These are phyloP conservation scores for Lepidothrix coronata DNA, from an alignment of 2,113 vertebrate genomes.

Conservation along the genomic window DNA sequence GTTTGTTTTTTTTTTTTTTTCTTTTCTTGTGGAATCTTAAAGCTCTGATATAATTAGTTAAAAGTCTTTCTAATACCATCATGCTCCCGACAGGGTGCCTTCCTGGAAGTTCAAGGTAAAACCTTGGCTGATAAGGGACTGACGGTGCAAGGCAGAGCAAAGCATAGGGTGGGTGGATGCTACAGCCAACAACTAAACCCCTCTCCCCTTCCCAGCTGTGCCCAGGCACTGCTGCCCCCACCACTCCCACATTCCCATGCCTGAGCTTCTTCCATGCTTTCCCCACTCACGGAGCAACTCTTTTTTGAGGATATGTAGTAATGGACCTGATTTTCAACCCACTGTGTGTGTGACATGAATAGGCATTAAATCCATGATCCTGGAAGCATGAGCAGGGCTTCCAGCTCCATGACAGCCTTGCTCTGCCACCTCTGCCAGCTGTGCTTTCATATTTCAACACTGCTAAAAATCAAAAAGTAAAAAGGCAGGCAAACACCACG, in stretches of 20 bases:
- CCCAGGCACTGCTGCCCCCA: background rate
- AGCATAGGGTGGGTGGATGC: background rate
- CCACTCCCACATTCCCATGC: background rate
- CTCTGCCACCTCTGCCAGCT: background rate
- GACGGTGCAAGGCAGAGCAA: background rate
- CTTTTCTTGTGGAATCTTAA: background rate
- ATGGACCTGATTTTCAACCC: background rate
- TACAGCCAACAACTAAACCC: background rate
- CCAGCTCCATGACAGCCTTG: background rate
- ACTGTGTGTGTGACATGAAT: background rate
- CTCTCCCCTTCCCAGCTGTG: background rate
- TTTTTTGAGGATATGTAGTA: fast-evolving
- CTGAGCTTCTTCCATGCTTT: background rate
- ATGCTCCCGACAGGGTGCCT: fast-evolving
- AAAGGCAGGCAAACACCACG: background rate
- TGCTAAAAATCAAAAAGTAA: background rate
- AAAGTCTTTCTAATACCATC: background rate
- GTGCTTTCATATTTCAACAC: background rate
- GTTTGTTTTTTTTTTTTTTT: background rate
- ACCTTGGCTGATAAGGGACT: background rate
- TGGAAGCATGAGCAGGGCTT: background rate
- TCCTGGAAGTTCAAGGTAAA: background rate
- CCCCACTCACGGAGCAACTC: background rate
- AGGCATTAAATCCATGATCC: background rate
- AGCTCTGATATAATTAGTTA: background rate